phyloP scores from a whole-genome alignment of 2,113 vertebrate genomes.

The Rhinolophus ferrumequinum region DNA sequence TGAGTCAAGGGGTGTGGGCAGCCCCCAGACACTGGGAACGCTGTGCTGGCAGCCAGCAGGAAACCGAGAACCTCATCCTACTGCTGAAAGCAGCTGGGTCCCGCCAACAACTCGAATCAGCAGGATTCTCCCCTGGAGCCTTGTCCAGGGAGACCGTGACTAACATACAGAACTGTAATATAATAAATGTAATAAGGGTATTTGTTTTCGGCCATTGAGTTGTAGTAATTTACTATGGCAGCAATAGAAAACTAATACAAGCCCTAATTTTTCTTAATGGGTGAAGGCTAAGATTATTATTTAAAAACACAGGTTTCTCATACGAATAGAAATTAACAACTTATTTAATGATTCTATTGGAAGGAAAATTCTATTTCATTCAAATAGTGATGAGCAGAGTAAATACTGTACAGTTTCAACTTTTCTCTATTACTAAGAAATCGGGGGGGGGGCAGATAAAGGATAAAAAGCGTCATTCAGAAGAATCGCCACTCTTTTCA shows the following conservation, averaged over 20 bases:
- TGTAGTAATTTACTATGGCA: not conserved
- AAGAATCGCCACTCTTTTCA: not conserved
- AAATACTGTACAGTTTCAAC: not conserved
- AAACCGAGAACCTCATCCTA: fast-evolving
- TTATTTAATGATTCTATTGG: conserved; percentile 5
- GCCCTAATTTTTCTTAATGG: not conserved
- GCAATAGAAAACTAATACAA: not conserved
- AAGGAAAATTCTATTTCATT: not conserved
- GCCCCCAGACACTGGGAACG: not conserved
- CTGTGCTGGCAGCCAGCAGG: not conserved
- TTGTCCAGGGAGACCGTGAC: not conserved
- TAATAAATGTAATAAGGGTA: not conserved
- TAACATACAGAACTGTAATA: not conserved
- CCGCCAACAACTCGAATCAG: not conserved
- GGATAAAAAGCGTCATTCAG: not conserved
- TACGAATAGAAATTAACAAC: not conserved
- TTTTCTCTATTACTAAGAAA: conserved; percentile 5
- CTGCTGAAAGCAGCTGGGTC: not conserved
- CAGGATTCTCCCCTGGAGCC: not conserved
- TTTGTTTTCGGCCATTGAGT: not conserved
- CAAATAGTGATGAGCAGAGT: not conserved
- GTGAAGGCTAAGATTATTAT: not conserved
- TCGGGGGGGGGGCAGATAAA: not conserved
- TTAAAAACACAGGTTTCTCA: not conserved
- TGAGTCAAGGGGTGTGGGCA: not conserved